Percentiles rank a stretch among this genome's conserved stretches.
These are phyloP conservation scores for Lepidurus apus DNA, from an alignment of 1,140 invertebrate species.

Conservation along the genomic window DNA sequence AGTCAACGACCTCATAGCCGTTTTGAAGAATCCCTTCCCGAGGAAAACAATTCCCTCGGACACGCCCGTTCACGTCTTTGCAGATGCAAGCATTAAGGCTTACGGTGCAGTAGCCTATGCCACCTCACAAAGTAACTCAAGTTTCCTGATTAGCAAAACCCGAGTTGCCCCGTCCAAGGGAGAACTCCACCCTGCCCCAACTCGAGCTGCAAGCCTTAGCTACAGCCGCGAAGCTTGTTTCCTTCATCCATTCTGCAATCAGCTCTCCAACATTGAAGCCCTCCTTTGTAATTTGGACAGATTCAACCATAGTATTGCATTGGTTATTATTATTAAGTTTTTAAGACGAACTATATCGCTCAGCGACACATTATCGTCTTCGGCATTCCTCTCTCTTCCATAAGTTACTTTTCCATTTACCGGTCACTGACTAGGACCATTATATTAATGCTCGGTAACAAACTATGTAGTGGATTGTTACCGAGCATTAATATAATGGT, in stretches of 20 bases:
- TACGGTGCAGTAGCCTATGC: conserved; percentile 25
- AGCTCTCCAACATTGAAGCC: neutral
- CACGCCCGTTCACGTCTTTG: conserved; percentile 13
- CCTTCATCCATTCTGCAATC: neutral
- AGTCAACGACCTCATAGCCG: neutral
- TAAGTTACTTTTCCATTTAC: too few species aligned
- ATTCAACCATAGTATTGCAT: conserved; percentile 24
- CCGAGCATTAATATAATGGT: too few species aligned
- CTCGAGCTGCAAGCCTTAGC: conserved; percentile 24
- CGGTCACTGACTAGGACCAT: too few species aligned
- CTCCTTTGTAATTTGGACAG: conserved; percentile 26
- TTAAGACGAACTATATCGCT: too few species aligned
- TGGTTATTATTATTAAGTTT: too few species aligned
- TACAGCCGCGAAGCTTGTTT: neutral
- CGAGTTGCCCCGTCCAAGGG: conserved; percentile 7
- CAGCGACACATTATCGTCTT: too few species aligned
- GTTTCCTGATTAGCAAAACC: neutral
- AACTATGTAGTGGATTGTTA: too few species aligned
- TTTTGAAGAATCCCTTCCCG: neutral
- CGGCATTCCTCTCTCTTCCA: too few species aligned
- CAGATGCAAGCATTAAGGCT: conserved; percentile 4
- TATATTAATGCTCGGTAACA: too few species aligned
- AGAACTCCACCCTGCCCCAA: conserved; percentile 24
- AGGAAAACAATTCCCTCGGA: neutral
- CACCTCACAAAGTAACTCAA: neutral